Base-by-base conservation (phyloP, 2,888 invertebrate genomes). In the Allacma fusca region DNA sequence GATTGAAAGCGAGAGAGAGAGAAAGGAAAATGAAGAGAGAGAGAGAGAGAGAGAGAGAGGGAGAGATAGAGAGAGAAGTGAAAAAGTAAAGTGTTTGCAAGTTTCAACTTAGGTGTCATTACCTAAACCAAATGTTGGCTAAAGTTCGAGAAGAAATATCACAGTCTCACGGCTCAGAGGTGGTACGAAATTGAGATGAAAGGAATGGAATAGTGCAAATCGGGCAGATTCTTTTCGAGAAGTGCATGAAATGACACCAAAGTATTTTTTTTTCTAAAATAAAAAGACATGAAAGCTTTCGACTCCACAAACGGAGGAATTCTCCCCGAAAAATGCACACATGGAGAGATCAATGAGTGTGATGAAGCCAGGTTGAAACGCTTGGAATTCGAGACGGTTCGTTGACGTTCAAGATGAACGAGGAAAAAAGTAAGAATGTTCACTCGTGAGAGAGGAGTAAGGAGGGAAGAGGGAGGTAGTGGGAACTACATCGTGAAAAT, bases 191-290 rank as follows among this genome's bases (percentile, higher is more conserved):
- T 82, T 76, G 82, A 81, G 82, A 79, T 82, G 82, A 82, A 81
- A 82, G 81, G 81, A 79, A 80, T 80, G 82, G 81, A 81, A 82
- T 80, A 81, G 82, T 81, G 81, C 81, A 79, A 82, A 82, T 81
- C 82, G 77, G 72, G 59, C 19, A 68, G 68, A 75, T 79, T 78
- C 79, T 74, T 78, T 78, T 76, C 75, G 79, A 76, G 76, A 76
- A 76, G 76, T 77, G 79, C 78, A 77, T 80, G 80, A 80, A 80
- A 80, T 78, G 75, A 72, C 72, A 72, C 62, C 72, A 59, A 62
- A 71, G 34, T 21, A 34, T 34, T 67, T 43, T 76, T 40, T 21
- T 16, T 19, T 9, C 34, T 34, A 34, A 34, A 34, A 34, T 34
- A 50, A 50, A 50, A 50, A 50, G n/a, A 50, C 19, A 13, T n/a